Conservation (phyloP, 2,888 invertebrate species). For the Margaritifera margaritifera region DNA sequence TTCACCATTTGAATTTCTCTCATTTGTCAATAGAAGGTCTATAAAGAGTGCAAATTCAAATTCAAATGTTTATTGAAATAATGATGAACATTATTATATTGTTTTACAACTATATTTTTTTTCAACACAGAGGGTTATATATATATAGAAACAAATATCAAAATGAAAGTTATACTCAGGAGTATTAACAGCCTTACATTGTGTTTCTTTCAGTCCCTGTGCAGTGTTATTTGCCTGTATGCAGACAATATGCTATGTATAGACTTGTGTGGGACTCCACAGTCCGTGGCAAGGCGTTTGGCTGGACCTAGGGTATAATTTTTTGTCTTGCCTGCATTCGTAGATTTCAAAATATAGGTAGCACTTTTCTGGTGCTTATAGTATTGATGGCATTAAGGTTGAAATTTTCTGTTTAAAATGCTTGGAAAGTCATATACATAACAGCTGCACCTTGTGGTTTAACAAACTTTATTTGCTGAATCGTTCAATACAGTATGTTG, state of each 20-base stretch:
- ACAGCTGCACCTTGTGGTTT: too few relatives aligned
- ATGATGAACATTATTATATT: neutral
- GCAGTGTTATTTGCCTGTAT: slow-evolving; percentile 20
- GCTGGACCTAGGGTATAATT: slow-evolving; percentile 52
- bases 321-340: neutral
- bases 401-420: neutral
- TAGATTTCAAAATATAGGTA: neutral
- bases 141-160: too few relatives aligned
- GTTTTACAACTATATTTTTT: neutral
- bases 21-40: too few relatives aligned
- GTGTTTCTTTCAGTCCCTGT: slow-evolving; percentile 26
- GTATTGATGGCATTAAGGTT: neutral
- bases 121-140: too few relatives aligned
- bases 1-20: too few relatives aligned
- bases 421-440: too few relatives aligned
- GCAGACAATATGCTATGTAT: slow-evolving; percentile 63
- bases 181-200: too few relatives aligned
- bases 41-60: too few relatives aligned
- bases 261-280: slow-evolving; percentile 61
- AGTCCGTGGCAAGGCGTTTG: slow-evolving; percentile 41
- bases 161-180: too few relatives aligned
- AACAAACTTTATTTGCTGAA: too few relatives aligned
- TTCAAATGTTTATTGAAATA: too few relatives aligned
- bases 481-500: too few relatives aligned
- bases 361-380: neutral